Conservation (phyloP, 2,797 vertebrate genomes). For the Strix occidentalis region DNA sequence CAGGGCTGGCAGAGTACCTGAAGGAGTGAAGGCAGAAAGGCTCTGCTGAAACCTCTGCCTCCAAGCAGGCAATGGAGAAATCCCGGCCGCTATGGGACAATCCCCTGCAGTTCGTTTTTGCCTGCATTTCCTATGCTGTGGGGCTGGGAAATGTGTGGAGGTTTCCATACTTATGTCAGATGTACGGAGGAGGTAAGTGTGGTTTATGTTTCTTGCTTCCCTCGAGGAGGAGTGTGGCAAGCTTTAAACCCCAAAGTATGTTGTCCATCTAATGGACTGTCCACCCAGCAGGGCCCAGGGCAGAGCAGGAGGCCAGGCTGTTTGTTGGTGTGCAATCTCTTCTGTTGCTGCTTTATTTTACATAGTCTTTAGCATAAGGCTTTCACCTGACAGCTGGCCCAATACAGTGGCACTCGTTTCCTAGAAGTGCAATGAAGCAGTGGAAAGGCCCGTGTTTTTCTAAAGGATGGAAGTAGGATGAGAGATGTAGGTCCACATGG, state of each 20-base stretch:
- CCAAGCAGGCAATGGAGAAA: slow-evolving; percentile 75
- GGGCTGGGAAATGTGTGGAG: slow-evolving; percentile 97
- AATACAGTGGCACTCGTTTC: accelerated
- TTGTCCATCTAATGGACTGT: not conserved
- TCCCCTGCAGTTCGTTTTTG: slow-evolving; percentile 88
- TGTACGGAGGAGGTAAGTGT: slow-evolving; percentile 93
- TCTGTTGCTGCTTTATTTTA: not conserved
- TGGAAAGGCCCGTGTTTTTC: not conserved
- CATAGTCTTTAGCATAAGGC: not conserved
- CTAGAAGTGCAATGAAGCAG: not conserved
- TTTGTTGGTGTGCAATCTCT: not conserved
- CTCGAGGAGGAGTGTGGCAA: not conserved
- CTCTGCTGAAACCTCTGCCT: not conserved
- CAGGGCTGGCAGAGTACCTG: slow-evolving; percentile 44
- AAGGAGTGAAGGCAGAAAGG: not conserved
- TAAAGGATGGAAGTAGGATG: not conserved
- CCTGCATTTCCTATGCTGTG: slow-evolving; percentile 92
- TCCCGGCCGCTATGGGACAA: slow-evolving; percentile 84
- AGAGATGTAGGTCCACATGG: not conserved
- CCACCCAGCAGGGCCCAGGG: not conserved
- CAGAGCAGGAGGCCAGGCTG: not conserved
- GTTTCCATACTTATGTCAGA: slow-evolving; percentile 94
- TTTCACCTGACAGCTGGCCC: not conserved
- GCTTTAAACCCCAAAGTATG: not conserved
- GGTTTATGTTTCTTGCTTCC: not conserved